Evolutionary conservation across 2,113 vertebrate species (phyloP).

Genomic region (Macroglossus sobrinus): DNA sequence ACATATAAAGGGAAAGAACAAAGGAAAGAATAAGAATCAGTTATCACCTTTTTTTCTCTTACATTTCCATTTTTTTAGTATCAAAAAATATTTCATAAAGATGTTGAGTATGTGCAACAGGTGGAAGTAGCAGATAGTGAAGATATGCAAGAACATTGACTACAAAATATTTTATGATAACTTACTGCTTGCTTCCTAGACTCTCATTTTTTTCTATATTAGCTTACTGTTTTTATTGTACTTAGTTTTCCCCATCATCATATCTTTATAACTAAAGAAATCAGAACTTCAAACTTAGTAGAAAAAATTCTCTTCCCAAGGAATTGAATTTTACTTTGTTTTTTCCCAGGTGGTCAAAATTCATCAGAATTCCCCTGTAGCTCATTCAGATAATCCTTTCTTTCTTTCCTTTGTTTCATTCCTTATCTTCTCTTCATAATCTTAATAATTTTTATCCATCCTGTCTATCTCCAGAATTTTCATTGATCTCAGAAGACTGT

Average conservation of each 20-base stretch:
- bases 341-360: background rate
- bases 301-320: background rate
- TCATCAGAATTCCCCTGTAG: background rate
- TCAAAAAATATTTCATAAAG: background rate
- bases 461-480: background rate
- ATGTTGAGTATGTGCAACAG: background rate
- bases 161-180: background rate
- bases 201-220: background rate
- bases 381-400: background rate
- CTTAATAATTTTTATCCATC: background rate
- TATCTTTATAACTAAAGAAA: background rate
- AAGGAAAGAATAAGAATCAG: background rate
- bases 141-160: background rate
- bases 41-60: background rate
- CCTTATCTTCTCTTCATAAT: background rate
- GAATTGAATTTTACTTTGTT: background rate
- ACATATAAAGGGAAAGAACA: background rate
- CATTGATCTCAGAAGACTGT: background rate
- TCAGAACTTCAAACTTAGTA: background rate
- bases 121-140: background rate
- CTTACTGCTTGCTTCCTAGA: background rate
- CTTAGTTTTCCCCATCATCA: background rate
- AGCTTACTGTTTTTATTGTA: background rate
- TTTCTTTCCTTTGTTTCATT: background rate
- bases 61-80: background rate